Percentiles rank a stretch among this genome's conserved stretches.
Evolutionary conservation across 53 echinoderm and acorn worm species (phyloP).

Genomic region (Temnopleurus reevesii): DNA sequence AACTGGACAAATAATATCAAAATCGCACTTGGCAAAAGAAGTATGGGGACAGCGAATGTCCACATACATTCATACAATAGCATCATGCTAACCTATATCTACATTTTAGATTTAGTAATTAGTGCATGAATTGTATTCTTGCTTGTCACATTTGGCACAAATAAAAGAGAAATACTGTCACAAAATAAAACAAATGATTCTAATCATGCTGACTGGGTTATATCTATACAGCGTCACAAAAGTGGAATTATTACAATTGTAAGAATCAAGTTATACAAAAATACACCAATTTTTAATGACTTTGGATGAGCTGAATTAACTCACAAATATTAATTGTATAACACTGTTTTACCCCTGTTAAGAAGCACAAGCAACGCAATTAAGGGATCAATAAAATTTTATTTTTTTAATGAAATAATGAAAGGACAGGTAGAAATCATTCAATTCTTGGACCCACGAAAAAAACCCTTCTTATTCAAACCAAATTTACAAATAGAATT

Average conservation of each 20-base stretch:
- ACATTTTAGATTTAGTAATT: neutral
- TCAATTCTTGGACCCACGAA: too few species aligned
- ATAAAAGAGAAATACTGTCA: slow-evolving; percentile 22
- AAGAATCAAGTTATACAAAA: slow-evolving; percentile 1
- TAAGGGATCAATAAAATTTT: too few species aligned
- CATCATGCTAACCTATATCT: neutral
- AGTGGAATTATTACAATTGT: slow-evolving; percentile 9
- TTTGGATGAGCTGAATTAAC: neutral
- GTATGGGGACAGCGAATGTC: neutral
- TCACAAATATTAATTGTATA: neutral
- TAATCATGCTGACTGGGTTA: neutral
- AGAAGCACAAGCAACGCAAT: too few species aligned
- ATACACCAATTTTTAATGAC: neutral
- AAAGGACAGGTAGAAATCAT: too few species aligned
- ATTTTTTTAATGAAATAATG: too few species aligned
- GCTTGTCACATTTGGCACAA: slow-evolving; percentile 37
- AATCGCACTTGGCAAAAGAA: slow-evolving; percentile 35
- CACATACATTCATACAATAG: slow-evolving; percentile 13
- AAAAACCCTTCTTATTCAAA: too few species aligned
- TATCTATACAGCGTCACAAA: slow-evolving; percentile 2
- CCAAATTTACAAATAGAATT: neutral
- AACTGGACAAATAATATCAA: slow-evolving; percentile 13
- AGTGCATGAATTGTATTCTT: neutral
- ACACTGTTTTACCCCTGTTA: too few species aligned
- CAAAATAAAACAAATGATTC: neutral